Base-by-base conservation (phyloP, 2,113 vertebrate species). In the Mus musculus region DNA sequence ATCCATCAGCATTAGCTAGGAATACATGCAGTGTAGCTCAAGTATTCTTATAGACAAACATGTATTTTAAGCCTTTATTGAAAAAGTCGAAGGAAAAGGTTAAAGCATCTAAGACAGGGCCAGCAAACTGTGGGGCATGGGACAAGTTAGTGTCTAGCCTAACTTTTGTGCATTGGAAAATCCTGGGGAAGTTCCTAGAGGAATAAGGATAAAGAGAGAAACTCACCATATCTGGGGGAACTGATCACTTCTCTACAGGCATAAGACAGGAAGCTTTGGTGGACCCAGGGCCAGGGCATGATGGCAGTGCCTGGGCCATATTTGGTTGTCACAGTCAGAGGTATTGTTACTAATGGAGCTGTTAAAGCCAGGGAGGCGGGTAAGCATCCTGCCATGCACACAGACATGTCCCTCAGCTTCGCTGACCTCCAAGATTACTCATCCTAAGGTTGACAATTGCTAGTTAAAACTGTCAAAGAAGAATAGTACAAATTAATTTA, bases 21-120 rank as follows among this genome's bases (percentile, higher is more conserved):
- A 92, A 90, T 49, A 67, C 63, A 71, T 90, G 49, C 49, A 69
- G 75, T 73, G 52, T 9, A 88, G n/a, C 90, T 89, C 49, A 85
- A 63, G 33, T 92, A 67, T 94, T 75, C 80, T 90, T 87, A 81
- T 33, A 82, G 65, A 42, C 39, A 85, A 49, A 65, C 65, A 17
- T 87, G 87, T 89, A 56, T 94, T 42, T 89, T 10, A 72, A 95
- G 42, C 19, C 13, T 92, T 93, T 80, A 26, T 90, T 69, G 54
- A 72, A 28, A 80, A 65, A 5, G 65, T 39, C 56, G 30, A 76
- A 1, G 33, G 30, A 56, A 77, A 42, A 65, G 36, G 65, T 63
- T 54, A 33, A 90, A 28, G 72, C 33, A 63, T 88, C 24, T 54
- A 78, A 89, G 52, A 78, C 17, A 69, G 22, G 19, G 30, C 63